These are phyloP conservation scores for Drosophila anomalata DNA, from an alignment of 2,888 invertebrate species.

Conservation along the genomic window DNA sequence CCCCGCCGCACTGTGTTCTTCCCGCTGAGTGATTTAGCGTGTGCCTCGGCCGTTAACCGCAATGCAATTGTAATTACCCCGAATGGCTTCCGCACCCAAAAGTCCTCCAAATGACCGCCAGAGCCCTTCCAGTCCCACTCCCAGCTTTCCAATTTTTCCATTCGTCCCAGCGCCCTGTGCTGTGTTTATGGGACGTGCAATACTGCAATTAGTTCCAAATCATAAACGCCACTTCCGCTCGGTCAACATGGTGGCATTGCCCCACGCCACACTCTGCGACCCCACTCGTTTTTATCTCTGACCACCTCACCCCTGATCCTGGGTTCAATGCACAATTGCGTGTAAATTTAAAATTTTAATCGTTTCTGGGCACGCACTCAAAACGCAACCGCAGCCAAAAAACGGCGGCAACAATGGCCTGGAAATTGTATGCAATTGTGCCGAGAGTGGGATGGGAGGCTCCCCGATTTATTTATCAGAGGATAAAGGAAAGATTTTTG, in stretches of 20 bases:
- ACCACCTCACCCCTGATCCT: background rate
- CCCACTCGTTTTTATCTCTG: background rate
- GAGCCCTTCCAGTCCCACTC: background rate
- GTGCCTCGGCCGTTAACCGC: slow-evolving; percentile 70
- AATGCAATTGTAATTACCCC: slow-evolving; percentile 78
- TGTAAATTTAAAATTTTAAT: slow-evolving; percentile 76
- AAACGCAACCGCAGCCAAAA: slow-evolving; percentile 43
- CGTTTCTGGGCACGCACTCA: slow-evolving; percentile 67
- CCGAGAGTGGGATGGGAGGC: background rate
- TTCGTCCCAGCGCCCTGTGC: slow-evolving; percentile 33
- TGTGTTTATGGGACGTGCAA: slow-evolving; percentile 62
- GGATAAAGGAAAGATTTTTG: slow-evolving; percentile 15
- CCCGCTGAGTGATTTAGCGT: slow-evolving; percentile 71
- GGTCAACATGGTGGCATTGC: slow-evolving; percentile 42
- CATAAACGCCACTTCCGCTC: slow-evolving; percentile 71
- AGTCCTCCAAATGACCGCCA: slow-evolving; percentile 10
- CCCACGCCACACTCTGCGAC: background rate
- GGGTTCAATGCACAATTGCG: slow-evolving; percentile 57
- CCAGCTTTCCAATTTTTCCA: slow-evolving; percentile 18
- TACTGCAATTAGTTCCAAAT: slow-evolving; percentile 77
- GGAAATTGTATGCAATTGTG: slow-evolving; percentile 48
- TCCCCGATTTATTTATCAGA: slow-evolving; percentile 10
- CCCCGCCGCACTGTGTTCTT: background rate
- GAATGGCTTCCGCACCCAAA: slow-evolving; percentile 65
- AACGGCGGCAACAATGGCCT: slow-evolving; percentile 36